A percentile compares a stretch with the other conserved stretches of the same genome.
These are phyloP conservation scores for Phodopus roborovskii DNA, from an alignment of 2,113 vertebrate genomes.

Conservation along the genomic window DNA sequence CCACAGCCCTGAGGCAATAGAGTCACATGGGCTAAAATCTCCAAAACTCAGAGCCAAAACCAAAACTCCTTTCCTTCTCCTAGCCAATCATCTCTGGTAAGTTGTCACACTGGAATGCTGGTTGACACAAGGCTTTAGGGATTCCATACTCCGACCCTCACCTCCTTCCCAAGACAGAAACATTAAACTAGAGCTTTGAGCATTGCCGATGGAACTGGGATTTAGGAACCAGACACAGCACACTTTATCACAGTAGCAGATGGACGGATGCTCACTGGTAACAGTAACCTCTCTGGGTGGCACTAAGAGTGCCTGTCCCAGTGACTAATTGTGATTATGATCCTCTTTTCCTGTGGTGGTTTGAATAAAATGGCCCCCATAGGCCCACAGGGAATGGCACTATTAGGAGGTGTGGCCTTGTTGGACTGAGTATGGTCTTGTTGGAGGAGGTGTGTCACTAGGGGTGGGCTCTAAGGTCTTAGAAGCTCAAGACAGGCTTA, in stretches of 20 bases:
- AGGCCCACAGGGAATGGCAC: no score
- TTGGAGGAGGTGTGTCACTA: no score
- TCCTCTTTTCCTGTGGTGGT: not conserved
- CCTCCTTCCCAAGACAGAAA: not conserved
- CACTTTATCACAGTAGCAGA: not conserved
- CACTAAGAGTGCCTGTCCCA: not conserved
- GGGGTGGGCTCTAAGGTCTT: no score
- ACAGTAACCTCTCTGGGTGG: accelerated
- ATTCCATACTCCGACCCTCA: no score
- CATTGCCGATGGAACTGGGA: not conserved
- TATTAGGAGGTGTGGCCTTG: no score
- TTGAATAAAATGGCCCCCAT: no score
- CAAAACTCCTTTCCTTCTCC: not conserved
- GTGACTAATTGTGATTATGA: not conserved
- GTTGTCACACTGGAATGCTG: not conserved
- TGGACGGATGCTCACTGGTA: not conserved
- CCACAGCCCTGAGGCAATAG: not conserved
- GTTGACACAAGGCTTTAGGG: not conserved
- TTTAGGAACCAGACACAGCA: not conserved
- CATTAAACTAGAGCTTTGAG: not conserved
- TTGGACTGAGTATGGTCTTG: no score
- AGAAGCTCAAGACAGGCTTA: no score
- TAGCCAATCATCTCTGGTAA: not conserved
- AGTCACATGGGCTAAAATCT: not conserved
- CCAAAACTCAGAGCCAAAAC: no score